Evolutionary conservation across 1,140 invertebrate genomes (phyloP).

Genomic region (Belonocnema kinseyi): DNA sequence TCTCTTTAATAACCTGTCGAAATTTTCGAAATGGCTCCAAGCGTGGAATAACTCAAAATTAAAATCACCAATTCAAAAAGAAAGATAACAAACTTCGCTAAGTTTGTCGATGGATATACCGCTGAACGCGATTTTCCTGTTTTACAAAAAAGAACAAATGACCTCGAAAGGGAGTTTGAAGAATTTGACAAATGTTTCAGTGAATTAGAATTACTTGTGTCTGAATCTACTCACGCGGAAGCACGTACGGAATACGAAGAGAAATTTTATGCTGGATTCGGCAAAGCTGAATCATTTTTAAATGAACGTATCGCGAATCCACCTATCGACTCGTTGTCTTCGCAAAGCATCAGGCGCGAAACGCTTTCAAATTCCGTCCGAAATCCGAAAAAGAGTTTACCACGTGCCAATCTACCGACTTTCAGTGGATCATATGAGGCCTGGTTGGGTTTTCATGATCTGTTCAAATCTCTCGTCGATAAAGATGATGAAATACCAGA

Average conservation of each 20-base stretch:
- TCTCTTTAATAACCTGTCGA: not conserved
- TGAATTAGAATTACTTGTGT: not conserved
- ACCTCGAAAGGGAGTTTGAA: not conserved
- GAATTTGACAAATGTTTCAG: not conserved
- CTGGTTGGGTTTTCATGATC: slow-evolving; percentile 54
- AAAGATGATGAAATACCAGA: slow-evolving; percentile 42
- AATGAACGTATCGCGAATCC: not conserved
- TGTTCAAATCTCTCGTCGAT: slow-evolving; percentile 53
- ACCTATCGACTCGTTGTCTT: not conserved
- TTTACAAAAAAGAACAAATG: slow-evolving; percentile 2
- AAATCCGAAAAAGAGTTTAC: slow-evolving; percentile 38
- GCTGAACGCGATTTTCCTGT: not conserved
- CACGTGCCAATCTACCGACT: slow-evolving; percentile 48
- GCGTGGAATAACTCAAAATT: no score
- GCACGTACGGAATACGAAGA: not conserved
- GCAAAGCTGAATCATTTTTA: not conserved
- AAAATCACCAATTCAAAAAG: no score
- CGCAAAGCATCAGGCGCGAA: not conserved
- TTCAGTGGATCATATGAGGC: slow-evolving; percentile 54
- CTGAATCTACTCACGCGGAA: not conserved
- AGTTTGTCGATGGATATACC: not conserved
- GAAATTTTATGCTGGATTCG: not conserved
- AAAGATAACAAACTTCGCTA: no score
- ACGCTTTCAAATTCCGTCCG: not conserved
- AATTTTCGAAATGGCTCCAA: not conserved